Percentiles rank a stretch among this genome's conserved stretches.
phyloP scores from a whole-genome alignment of 2,113 vertebrate species.

The Poecilia latipinna region DNA sequence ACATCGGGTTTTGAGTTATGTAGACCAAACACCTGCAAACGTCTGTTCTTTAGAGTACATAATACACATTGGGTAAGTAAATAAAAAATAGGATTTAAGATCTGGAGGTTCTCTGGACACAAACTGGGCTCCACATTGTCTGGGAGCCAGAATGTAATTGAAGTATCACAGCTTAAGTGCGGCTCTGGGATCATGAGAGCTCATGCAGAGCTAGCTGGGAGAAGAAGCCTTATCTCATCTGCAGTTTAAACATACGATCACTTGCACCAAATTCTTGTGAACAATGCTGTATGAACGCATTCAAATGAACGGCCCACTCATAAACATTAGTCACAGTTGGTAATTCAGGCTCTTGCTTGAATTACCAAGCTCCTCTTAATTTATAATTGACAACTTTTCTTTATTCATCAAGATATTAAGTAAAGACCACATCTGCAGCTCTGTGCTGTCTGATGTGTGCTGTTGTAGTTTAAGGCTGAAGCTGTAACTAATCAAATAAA shows the following conservation, averaged over 20 bases:
- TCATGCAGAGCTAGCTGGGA: slow-evolving; percentile 17
- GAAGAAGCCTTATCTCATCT: neutral
- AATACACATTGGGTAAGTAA: neutral
- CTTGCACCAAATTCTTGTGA: neutral
- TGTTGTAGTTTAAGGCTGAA: too few species aligned
- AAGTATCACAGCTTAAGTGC: too few species aligned
- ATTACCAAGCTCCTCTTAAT: neutral
- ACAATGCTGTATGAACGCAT: neutral
- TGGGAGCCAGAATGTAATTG: neutral
- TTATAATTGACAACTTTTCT: neutral
- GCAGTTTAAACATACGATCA: neutral
- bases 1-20: neutral
- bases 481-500: too few species aligned
- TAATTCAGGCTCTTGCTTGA: neutral
- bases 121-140: neutral
- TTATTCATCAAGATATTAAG: too few species aligned
- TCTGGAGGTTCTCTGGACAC: neutral
- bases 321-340: neutral
- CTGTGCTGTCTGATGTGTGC: too few species aligned
- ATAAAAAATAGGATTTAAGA: neutral
- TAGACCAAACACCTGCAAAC: neutral
- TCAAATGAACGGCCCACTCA: neutral
- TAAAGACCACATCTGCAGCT: too few species aligned
- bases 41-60: neutral
- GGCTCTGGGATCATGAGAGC: slow-evolving; percentile 6